A percentile compares a stretch with the other conserved stretches of the same genome.
These are phyloP conservation scores for Myxocyprinus asiaticus DNA, from an alignment of 2,113 vertebrate genomes.

Conservation along the genomic window DNA sequence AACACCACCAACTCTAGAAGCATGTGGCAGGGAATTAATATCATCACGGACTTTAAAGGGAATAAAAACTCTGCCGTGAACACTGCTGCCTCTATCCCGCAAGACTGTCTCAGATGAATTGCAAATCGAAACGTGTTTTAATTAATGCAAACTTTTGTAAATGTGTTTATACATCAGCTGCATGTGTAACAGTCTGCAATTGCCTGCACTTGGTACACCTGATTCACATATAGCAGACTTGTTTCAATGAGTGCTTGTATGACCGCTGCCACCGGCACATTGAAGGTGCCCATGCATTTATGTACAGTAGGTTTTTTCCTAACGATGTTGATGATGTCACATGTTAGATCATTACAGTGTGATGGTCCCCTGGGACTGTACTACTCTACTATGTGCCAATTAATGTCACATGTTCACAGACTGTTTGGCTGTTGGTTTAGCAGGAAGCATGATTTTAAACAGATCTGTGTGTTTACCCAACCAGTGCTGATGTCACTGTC, in stretches of 20 bases:
- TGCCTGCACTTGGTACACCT: background rate
- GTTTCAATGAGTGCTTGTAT: background rate
- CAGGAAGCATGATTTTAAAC: slow-evolving; percentile 22
- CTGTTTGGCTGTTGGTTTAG: slow-evolving; percentile 68
- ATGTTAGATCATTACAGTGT: slow-evolving; percentile 36
- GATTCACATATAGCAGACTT: background rate
- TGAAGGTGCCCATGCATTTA: background rate
- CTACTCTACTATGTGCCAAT: slow-evolving; percentile 41
- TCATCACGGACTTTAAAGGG: too few species aligned
- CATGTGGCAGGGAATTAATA: too few species aligned
- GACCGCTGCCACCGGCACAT: background rate
- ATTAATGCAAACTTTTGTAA: slow-evolving; percentile 5
- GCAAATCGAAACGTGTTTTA: background rate
- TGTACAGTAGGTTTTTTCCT: slow-evolving; percentile 14
- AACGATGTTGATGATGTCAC: slow-evolving; percentile 43
- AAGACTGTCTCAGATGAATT: slow-evolving; percentile 46
- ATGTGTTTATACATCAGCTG: slow-evolving; percentile 1
- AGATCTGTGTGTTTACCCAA: slow-evolving; percentile 63
- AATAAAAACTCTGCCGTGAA: too few species aligned
- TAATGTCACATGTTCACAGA: slow-evolving; percentile 53
- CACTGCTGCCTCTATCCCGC: too few species aligned
- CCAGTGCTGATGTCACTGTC: slow-evolving; percentile 71
- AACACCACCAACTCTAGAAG: too few species aligned
- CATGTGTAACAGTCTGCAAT: too few species aligned
- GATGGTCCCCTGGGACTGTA: background rate